Evolutionary conservation across 2,888 invertebrate species (phyloP).

Genomic region (Stegophylla sp.): DNA sequence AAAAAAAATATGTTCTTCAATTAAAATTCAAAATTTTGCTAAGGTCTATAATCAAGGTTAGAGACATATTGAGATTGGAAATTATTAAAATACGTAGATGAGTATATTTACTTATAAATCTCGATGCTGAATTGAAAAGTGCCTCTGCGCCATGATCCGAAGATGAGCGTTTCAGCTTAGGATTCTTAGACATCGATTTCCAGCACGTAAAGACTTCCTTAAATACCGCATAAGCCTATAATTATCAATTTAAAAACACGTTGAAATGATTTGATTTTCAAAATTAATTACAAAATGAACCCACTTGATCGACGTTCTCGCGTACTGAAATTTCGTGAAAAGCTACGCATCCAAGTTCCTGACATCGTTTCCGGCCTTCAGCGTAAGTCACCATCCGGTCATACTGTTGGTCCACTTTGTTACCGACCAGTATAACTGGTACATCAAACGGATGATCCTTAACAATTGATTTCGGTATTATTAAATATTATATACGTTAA

Average conservation of each 20-base stretch:
- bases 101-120: conserved; percentile 56
- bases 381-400: conserved; percentile 82
- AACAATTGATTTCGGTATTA: conserved; percentile 61
- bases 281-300: background rate
- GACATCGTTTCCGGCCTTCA: conserved; percentile 77
- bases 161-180: conserved; percentile 70
- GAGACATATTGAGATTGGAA: no score
- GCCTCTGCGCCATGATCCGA: conserved; percentile 66
- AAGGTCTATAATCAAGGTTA: no score
- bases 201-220: conserved; percentile 78
- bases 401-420: conserved; percentile 78
- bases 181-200: conserved; percentile 76
- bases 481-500: background rate
- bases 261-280: background rate
- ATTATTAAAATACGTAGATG: no score
- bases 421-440: conserved; percentile 82
- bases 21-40: no score
- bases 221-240: conserved; percentile 77
- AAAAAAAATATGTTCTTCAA: no score
- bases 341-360: conserved; percentile 80
- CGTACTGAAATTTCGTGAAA: conserved; percentile 86
- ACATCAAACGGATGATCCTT: conserved; percentile 73
- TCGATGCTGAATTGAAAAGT: conserved; percentile 63
- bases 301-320: conserved; percentile 81
- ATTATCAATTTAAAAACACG: background rate